A percentile compares a stretch with the other conserved stretches of the same genome.
phyloP scores from a whole-genome alignment of 2,113 vertebrate genomes.

The Pterophyllum scalare region DNA sequence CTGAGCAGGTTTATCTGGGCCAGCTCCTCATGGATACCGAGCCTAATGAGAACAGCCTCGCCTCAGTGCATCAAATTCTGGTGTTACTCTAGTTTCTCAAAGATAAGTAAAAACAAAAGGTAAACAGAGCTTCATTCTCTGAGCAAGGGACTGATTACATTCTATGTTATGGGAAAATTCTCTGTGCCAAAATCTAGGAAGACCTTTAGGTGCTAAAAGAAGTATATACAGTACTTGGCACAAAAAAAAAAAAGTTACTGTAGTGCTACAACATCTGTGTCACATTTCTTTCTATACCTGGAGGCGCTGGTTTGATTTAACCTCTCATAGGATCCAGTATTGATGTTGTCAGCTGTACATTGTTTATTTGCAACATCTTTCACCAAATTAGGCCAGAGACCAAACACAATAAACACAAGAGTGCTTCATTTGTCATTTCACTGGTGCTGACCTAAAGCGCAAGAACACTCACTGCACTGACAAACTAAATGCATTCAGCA shows the following conservation, averaged over 20 bases:
- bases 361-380: background rate
- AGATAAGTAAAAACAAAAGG: slow-evolving; percentile 43
- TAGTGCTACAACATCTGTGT: background rate
- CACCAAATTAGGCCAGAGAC: background rate
- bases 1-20: slow-evolving; percentile 74
- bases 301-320: background rate
- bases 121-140: slow-evolving; percentile 36
- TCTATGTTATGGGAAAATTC: background rate
- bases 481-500: slow-evolving; percentile 2
- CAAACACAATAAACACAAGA: background rate
- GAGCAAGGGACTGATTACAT: slow-evolving; percentile 23
- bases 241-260: background rate
- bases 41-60: slow-evolving; percentile 62
- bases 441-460: background rate
- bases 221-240: background rate
- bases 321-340: background rate
- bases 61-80: slow-evolving; percentile 43
- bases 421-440: background rate
- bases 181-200: background rate
- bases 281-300: background rate
- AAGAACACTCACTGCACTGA: background rate
- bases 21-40: slow-evolving; percentile 66
- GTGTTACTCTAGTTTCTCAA: slow-evolving; percentile 28
- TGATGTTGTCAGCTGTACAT: background rate
- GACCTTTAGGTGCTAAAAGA: slow-evolving; percentile 20